Percentiles rank a stretch among this genome's conserved stretches.
Evolutionary conservation across 1,140 invertebrate genomes (phyloP).

Genomic region (Stenopsyche tienmushanensis): DNA sequence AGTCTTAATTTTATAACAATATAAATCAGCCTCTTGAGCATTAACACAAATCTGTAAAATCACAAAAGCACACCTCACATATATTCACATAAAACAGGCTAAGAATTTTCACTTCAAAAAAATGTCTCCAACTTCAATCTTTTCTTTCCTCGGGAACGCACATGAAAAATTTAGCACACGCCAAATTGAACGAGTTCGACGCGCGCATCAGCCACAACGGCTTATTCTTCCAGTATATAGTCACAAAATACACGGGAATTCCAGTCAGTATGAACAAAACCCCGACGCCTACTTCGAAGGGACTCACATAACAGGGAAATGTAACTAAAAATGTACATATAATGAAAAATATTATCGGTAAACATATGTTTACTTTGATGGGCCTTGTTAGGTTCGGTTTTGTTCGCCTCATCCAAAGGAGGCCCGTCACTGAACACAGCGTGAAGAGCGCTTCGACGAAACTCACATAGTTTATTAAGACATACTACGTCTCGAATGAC

Average conservation of each 20-base stretch:
- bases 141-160: conserved; percentile 66
- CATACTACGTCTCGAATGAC: conserved; percentile 83
- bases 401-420: conserved; percentile 83
- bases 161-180: conserved; percentile 73
- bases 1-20: too few relatives aligned
- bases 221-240: conserved; percentile 82
- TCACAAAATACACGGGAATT: conserved; percentile 86
- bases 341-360: conserved; percentile 82
- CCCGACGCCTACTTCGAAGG: conserved; percentile 81
- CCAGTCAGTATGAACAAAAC: conserved; percentile 73
- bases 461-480: conserved; percentile 90
- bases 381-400: conserved; percentile 73
- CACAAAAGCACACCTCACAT: background rate
- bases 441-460: conserved; percentile 95
- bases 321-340: conserved; percentile 85
- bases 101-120: background rate
- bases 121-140: conserved; percentile 15
- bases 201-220: conserved; percentile 57
- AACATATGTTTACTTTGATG: conserved; percentile 70
- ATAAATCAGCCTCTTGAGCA: too few relatives aligned
- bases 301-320: conserved; percentile 72
- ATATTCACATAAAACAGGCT: too few relatives aligned
- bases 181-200: conserved; percentile 64
- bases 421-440: conserved; percentile 80
- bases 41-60: too few relatives aligned